Conservation (phyloP, 2,113 vertebrate genomes). For the Porphyrio hochstetteri region DNA sequence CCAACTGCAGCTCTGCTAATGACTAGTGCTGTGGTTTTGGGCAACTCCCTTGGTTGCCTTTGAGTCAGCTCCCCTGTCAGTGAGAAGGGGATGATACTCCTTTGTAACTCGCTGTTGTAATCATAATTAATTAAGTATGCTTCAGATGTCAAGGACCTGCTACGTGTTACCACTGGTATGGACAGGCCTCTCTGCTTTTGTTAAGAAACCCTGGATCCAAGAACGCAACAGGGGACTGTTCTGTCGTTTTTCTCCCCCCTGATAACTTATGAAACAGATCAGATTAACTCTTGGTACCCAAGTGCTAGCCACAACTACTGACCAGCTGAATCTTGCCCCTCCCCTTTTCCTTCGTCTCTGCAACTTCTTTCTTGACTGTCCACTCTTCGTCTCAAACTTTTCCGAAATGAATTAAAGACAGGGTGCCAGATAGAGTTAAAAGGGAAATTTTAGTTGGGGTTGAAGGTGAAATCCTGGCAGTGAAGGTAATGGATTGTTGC, state of each 20-base stretch:
- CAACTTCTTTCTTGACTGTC: background rate
- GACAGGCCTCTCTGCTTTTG: background rate
- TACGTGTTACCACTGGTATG: background rate
- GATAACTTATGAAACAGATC: background rate
- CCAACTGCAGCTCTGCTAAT: constrained; percentile 59
- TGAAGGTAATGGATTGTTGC: background rate
- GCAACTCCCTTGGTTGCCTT: constrained; percentile 51
- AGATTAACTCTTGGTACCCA: background rate
- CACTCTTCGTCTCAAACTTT: background rate
- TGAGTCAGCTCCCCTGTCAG: constrained; percentile 55
- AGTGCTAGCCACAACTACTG: background rate
- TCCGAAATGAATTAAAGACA: background rate
- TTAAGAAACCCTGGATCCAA: background rate
- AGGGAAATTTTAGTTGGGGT: background rate
- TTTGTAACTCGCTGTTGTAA: background rate
- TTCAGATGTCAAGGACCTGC: background rate
- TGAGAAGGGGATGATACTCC: background rate
- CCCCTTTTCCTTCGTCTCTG: background rate
- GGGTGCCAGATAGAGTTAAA: background rate
- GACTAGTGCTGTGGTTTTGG: constrained; percentile 48
- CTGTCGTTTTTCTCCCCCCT: background rate
- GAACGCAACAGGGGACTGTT: background rate
- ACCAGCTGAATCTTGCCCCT: background rate
- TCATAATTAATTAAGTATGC: background rate
- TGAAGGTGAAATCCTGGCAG: background rate